Conservation (phyloP, 2,797 vertebrate species). For the Champsocephalus gunnari region DNA sequence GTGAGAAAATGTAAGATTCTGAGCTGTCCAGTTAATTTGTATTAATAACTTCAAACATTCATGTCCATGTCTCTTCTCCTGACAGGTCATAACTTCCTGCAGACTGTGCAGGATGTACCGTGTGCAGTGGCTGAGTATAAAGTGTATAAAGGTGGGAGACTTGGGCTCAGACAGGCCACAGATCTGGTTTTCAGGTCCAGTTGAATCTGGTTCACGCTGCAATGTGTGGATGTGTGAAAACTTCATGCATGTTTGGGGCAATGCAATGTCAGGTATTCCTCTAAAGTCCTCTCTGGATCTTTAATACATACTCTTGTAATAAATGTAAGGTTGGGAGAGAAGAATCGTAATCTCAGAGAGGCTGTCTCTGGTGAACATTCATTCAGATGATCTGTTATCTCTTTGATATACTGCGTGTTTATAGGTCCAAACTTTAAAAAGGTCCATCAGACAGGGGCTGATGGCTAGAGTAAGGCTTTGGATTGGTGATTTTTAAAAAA, state of each 20-base stretch:
- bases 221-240: slow-evolving; percentile 27
- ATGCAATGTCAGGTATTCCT: slow-evolving; percentile 40
- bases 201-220: slow-evolving; percentile 49
- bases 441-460: slow-evolving; percentile 72
- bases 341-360: slow-evolving; percentile 78
- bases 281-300: slow-evolving; percentile 63
- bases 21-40: slow-evolving; percentile 52
- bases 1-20: slow-evolving; percentile 51
- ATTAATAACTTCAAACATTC: slow-evolving; percentile 72
- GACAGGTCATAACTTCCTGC: slow-evolving; percentile 57
- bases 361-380: slow-evolving; percentile 76
- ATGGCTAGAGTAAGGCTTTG: slow-evolving; percentile 86
- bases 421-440: slow-evolving; percentile 80
- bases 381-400: slow-evolving; percentile 69
- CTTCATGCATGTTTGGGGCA: slow-evolving; percentile 36
- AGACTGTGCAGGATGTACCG: slow-evolving; percentile 55
- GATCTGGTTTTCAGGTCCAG: slow-evolving; percentile 52
- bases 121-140: slow-evolving; percentile 51
- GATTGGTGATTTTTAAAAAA: slow-evolving; percentile 83
- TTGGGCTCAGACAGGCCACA: slow-evolving; percentile 65
- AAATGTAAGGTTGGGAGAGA: slow-evolving; percentile 53
- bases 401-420: slow-evolving; percentile 80
- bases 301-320: slow-evolving; percentile 68
- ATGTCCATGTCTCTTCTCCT: slow-evolving; percentile 45
- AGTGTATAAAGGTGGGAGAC: slow-evolving; percentile 69